A percentile compares a stretch with the other conserved stretches of the same genome.
phyloP scores from a whole-genome alignment of 2,113 vertebrate genomes.

The Ariopsis seemanni region DNA sequence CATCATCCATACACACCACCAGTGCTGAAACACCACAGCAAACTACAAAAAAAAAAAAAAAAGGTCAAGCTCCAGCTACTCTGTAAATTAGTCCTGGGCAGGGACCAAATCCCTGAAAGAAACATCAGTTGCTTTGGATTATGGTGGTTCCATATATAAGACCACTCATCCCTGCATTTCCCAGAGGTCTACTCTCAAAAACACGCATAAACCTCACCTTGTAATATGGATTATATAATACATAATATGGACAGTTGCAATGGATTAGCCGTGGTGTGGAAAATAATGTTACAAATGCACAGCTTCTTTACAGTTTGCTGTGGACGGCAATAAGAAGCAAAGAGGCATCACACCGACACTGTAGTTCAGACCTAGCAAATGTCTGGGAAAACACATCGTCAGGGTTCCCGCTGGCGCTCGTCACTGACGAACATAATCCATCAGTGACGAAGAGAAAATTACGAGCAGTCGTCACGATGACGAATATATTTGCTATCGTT shows the following conservation, averaged over 20 bases:
- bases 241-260: neutral
- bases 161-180: neutral
- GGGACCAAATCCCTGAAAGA: neutral
- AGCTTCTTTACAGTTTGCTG: neutral
- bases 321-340: neutral
- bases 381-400: neutral
- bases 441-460: no score
- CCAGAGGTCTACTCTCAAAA: neutral
- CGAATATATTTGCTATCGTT: no score
- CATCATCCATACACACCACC: neutral
- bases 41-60: neutral
- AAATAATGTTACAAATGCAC: neutral
- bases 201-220: neutral
- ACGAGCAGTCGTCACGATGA: no score
- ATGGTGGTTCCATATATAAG: neutral
- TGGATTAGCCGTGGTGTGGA: neutral
- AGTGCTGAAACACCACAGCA: neutral
- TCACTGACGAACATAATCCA: no score
- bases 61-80: constrained; percentile 20
- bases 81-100: constrained; percentile 21
- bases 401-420: no score
- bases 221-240: constrained; percentile 4
- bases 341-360: neutral
- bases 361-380: neutral
- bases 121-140: constrained; percentile 8